Conservation (phyloP, 2,113 vertebrate species). For the Ceyx melanurus region DNA sequence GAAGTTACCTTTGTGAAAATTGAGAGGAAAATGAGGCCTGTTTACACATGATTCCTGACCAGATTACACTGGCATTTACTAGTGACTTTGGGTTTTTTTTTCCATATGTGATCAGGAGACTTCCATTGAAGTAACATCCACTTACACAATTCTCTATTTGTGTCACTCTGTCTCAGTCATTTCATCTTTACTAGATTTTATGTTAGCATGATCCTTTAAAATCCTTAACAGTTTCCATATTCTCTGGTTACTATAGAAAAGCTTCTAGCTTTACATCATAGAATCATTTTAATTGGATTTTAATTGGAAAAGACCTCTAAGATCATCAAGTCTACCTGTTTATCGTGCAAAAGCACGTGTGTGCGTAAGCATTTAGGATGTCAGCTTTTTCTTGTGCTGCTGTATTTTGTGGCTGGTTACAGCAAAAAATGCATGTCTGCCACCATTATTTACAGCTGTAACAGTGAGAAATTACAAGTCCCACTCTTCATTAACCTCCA, state of each 20-base stretch:
- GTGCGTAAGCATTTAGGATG: not conserved
- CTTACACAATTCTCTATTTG: not conserved
- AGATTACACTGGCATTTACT: not conserved
- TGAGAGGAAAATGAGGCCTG: not conserved
- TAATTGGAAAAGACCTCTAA: not conserved
- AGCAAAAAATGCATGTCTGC: slow-evolving; percentile 20
- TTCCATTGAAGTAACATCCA: not conserved
- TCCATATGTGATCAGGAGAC: not conserved
- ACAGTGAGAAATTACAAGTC: slow-evolving; percentile 31
- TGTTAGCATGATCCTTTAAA: not conserved
- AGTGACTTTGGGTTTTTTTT: not conserved
- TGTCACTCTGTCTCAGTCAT: not conserved
- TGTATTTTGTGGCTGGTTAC: not conserved
- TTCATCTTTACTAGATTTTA: not conserved
- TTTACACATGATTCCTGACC: not conserved
- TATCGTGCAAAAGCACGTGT: not conserved
- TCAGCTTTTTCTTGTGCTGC: not conserved
- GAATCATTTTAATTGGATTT: not conserved
- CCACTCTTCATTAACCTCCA: slow-evolving; percentile 62
- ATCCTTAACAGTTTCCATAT: not conserved
- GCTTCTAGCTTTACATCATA: not conserved
- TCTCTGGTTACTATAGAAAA: not conserved
- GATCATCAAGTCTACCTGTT: not conserved
- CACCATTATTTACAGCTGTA: not conserved
- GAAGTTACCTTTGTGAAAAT: not conserved